A percentile compares a stretch with the other conserved stretches of the same genome.
Conservation (phyloP, 1,140 invertebrate genomes). For the Chrysopa pallens region DNA sequence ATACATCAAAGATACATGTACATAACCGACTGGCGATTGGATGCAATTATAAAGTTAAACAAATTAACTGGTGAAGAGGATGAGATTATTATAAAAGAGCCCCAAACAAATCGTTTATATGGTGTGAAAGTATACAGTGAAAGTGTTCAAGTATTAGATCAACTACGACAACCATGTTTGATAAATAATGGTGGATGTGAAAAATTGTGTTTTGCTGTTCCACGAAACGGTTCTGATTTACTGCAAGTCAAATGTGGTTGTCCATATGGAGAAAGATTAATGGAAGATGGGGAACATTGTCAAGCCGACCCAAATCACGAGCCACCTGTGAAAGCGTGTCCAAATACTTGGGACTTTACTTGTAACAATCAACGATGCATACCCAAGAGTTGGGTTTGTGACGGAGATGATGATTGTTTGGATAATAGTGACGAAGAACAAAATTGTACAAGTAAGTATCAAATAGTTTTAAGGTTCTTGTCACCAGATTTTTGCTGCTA, state of each 20-base stretch:
- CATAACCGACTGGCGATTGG: slow-evolving; percentile 92
- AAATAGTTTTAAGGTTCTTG: no score
- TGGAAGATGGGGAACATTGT: slow-evolving; percentile 55
- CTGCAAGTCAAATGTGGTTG: slow-evolving; percentile 72
- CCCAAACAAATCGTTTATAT: slow-evolving; percentile 79
- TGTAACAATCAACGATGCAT: slow-evolving; percentile 86
- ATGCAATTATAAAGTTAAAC: slow-evolving; percentile 82
- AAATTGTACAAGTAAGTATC: no score
- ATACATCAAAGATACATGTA: slow-evolving; percentile 87
- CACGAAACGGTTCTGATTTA: slow-evolving; percentile 29
- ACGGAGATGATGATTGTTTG: slow-evolving; percentile 85
- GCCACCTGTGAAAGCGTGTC: slow-evolving; percentile 68
- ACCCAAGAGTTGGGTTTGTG: slow-evolving; percentile 83
- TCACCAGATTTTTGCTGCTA: no score
- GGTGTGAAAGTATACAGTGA: slow-evolving; percentile 77
- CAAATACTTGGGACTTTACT: slow-evolving; percentile 83
- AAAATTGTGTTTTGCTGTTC: slow-evolving; percentile 86
- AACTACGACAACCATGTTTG: slow-evolving; percentile 58
- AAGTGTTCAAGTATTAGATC: slow-evolving; percentile 50
- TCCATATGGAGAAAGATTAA: slow-evolving; percentile 83
- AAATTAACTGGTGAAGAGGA: slow-evolving; percentile 76
- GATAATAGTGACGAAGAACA: slow-evolving; percentile 90
- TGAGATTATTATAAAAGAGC: slow-evolving; percentile 63
- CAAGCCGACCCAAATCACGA: slow-evolving; percentile 67
- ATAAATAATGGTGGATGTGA: slow-evolving; percentile 77